phyloP scores from a whole-genome alignment of 2,797 vertebrate species.

The Lithobates pipiens region DNA sequence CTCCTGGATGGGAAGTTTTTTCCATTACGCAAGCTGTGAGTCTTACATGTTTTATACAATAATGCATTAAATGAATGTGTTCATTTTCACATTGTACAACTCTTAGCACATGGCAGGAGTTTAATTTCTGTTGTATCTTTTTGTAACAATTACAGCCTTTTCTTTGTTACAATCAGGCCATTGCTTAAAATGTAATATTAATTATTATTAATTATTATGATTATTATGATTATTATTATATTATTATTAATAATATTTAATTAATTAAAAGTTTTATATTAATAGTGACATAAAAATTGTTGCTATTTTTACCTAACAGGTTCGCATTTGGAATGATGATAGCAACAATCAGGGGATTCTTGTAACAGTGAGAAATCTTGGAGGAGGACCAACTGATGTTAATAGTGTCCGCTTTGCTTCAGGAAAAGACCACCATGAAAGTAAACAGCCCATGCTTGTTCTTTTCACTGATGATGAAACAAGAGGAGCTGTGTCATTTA shows the following conservation, averaged over 20 bases:
- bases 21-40: conserved; percentile 88
- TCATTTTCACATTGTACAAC: background rate
- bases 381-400: conserved; percentile 71
- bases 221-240: too few relatives aligned
- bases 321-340: conserved; percentile 83
- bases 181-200: background rate
- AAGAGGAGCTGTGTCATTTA: conserved; percentile 70
- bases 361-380: conserved; percentile 77
- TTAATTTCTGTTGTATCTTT: too few relatives aligned
- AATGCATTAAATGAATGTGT: background rate
- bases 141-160: background rate
- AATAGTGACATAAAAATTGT: background rate
- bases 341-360: conserved; percentile 84
- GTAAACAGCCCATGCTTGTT: conserved; percentile 92
- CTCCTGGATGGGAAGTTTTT: conserved; percentile 89
- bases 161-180: background rate
- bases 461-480: conserved; percentile 89
- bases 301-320: conserved; percentile 71
- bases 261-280: too few relatives aligned
- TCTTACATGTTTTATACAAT: conserved; percentile 31
- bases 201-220: too few relatives aligned
- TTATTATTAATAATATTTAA: too few relatives aligned
- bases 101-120: background rate
- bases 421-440: conserved; percentile 82
- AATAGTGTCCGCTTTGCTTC: conserved; percentile 82